Percentiles rank a stretch among this genome's conserved stretches.
Evolutionary conservation across 2,888 invertebrate genomes (phyloP).

Genomic region (Coelinius sp.): DNA sequence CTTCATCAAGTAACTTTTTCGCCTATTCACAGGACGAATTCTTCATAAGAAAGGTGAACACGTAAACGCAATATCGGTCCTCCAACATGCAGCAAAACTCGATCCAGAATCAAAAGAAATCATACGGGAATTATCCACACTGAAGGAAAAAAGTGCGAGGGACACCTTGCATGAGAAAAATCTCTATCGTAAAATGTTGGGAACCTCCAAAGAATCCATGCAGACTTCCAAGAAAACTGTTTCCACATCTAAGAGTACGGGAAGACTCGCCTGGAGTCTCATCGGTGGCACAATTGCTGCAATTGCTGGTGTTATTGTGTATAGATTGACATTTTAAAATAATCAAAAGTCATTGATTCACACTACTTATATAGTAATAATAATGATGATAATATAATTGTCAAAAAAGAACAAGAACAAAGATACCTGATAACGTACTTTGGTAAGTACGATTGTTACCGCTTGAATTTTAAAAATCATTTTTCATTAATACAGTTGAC

Average conservation of each 20-base stretch:
- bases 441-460: neutral
- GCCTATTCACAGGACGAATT: slow-evolving; percentile 74
- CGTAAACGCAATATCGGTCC: slow-evolving; percentile 78
- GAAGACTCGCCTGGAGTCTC: slow-evolving; percentile 77
- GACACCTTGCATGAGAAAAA: slow-evolving; percentile 77
- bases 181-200: slow-evolving; percentile 80
- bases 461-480: neutral
- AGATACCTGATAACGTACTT: neutral
- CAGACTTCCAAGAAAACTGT: slow-evolving; percentile 32
- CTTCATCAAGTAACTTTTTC: neutral
- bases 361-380: neutral
- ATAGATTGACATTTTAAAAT: slow-evolving; percentile 73
- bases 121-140: slow-evolving; percentile 74
- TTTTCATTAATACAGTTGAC: slow-evolving; percentile 1
- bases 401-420: neutral
- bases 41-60: slow-evolving; percentile 79
- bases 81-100: slow-evolving; percentile 76
- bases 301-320: slow-evolving; percentile 81
- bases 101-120: slow-evolving; percentile 78
- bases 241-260: slow-evolving; percentile 37
- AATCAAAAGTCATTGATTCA: neutral
- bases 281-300: slow-evolving; percentile 79
- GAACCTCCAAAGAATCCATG: slow-evolving; percentile 55
- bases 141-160: slow-evolving; percentile 74
- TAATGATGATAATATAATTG: neutral